Conservation (phyloP, 2,888 invertebrate species). For the Rosalia funebris region DNA sequence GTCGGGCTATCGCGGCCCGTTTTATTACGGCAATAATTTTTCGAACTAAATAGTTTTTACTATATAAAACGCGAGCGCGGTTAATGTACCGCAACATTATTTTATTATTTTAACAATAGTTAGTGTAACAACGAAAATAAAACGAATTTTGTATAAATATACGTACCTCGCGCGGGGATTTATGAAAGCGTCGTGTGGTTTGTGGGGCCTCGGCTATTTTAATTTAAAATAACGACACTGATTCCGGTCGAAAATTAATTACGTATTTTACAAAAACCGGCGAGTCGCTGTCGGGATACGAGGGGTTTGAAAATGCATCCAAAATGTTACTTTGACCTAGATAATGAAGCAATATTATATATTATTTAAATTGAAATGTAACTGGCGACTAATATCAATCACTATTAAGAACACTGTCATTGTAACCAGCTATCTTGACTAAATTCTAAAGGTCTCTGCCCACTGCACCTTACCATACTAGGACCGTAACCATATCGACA, state of each 20-base stretch:
- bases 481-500: no score
- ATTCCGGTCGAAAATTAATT: neutral
- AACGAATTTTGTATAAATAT: neutral
- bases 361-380: no score
- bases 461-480: no score
- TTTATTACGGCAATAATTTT: constrained; percentile 11
- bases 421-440: no score
- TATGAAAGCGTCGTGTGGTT: neutral
- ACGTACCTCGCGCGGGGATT: neutral
- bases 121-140: neutral
- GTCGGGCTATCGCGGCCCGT: constrained; percentile 1
- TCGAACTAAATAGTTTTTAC: constrained; percentile 3
- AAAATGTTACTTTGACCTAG: no score
- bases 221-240: neutral
- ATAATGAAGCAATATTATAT: no score
- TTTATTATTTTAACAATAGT: constrained; percentile 14
- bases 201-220: neutral
- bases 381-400: no score
- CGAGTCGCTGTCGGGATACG: no score
- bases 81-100: constrained; percentile 8
- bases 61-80: neutral
- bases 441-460: no score
- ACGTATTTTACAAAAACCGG: neutral
- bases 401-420: no score
- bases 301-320: no score